Conservation (phyloP, 2,888 invertebrate genomes). For the Diarsia rubi region DNA sequence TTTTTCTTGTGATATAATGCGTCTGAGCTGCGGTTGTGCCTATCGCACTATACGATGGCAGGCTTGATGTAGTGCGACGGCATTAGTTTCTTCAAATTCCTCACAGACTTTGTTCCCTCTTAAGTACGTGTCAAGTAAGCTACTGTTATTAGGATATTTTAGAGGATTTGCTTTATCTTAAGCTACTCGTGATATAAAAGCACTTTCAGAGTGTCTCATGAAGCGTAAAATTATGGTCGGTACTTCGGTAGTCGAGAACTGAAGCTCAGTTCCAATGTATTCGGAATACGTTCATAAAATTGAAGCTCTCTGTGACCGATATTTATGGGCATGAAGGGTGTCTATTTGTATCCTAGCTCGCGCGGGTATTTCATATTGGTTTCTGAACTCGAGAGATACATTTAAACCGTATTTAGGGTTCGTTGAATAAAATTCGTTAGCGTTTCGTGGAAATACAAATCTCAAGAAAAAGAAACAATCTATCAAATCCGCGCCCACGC, state of each 20-base stretch:
- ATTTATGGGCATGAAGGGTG: slow-evolving; percentile 52
- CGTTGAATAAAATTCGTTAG: neutral
- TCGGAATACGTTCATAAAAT: slow-evolving; percentile 60
- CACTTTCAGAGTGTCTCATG: slow-evolving; percentile 36
- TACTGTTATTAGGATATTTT: slow-evolving; percentile 53
- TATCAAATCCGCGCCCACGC: slow-evolving; percentile 40
- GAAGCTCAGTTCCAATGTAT: slow-evolving; percentile 51
- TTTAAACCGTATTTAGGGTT: neutral
- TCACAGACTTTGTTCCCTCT: too few species aligned
- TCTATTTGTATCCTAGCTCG: slow-evolving; percentile 53
- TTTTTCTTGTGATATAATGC: too few species aligned
- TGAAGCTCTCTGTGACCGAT: slow-evolving; percentile 49
- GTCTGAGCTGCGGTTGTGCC: too few species aligned
- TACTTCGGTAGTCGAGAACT: slow-evolving; percentile 29
- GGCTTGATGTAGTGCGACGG: too few species aligned
- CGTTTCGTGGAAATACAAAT: slow-evolving; percentile 16
- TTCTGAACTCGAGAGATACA: slow-evolving; percentile 5
- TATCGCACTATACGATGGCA: too few species aligned
- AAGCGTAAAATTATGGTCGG: slow-evolving; percentile 55
- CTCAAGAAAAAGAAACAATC: slow-evolving; percentile 28
- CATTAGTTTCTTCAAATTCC: too few species aligned
- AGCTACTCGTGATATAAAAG: slow-evolving; percentile 43
- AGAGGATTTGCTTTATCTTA: slow-evolving; percentile 52
- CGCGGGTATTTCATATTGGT: slow-evolving; percentile 22
- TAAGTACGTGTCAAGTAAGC: slow-evolving; percentile 46